Evolutionary conservation across 2,797 vertebrate genomes (phyloP), one percentile per base, ranked within the genome.

Genomic region (Prionace glauca): DNA sequence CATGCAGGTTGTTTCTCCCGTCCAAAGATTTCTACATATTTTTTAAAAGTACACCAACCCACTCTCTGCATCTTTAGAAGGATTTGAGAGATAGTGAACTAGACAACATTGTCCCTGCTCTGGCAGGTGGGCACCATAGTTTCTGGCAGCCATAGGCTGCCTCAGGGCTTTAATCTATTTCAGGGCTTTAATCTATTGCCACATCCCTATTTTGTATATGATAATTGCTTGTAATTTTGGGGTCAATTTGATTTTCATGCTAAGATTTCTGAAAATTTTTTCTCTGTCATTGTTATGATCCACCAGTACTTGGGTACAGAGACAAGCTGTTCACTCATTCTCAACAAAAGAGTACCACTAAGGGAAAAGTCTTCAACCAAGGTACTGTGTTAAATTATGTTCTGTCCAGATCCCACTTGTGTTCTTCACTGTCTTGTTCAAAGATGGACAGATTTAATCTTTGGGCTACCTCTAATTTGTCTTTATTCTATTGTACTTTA

Each of bases 301-400:
- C 97, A 45, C 98, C 98, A 99, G 99, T 99, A 97, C 98, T 99
- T 98, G 99, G 98, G 97, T 98, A 98, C 98, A 99, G 98, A 98
- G 98, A 99, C 98, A 99, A 99, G 97, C 98, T 98, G 97, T 99
- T 99, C 97, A 98, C 98, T 98, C 98, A 99, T 97, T 98, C 99
- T 97, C 97, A 99, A 98, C 98, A 97, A 98, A 99, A 98, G 98
- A 97, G 98, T 97, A 96, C 98, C 97, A 96, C 97, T 98, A 99
- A 99, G 98, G 98, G 97, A 97, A 98, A 97, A 98, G 97, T 98
- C 97, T 98, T 97, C 95, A 97, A 97, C 97, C 98, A 98, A 99
- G 99, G 99, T 99, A 99, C 97, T 97, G 98, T 98, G 67, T 7
- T 92, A n/a, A 22, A 92, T 67, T 69, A n/a, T 92, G 41, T 97